Evolutionary conservation across 2,113 vertebrate genomes (phyloP).

Genomic region (Mustela nigripes): DNA sequence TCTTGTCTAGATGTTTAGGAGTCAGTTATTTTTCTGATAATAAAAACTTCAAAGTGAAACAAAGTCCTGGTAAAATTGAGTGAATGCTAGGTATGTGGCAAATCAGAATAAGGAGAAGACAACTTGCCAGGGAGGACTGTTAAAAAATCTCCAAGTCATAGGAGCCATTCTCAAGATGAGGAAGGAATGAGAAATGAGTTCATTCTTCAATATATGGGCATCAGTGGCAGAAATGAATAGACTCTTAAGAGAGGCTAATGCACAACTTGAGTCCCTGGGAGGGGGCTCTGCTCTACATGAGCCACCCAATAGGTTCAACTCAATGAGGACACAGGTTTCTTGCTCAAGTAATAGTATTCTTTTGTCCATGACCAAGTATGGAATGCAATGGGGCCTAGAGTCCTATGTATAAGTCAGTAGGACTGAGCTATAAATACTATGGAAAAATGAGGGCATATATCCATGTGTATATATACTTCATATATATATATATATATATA

Average conservation of each 20-base stretch:
- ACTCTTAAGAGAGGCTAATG: not conserved
- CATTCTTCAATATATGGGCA: not conserved
- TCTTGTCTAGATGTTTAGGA: not conserved
- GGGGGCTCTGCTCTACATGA: not conserved
- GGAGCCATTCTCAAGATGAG: not conserved
- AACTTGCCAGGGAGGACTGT: not conserved
- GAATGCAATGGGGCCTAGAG: not conserved
- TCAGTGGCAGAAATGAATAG: not conserved
- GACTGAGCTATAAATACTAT: not conserved
- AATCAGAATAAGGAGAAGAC: not conserved
- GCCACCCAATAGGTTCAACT: not conserved
- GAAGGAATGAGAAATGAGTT: not conserved
- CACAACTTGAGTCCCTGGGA: not conserved
- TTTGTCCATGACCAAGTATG: not conserved
- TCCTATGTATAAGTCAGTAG: not conserved
- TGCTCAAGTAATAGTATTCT: not conserved
- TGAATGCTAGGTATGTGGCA: not conserved
- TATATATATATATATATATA: not conserved
- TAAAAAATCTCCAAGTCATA: not conserved
- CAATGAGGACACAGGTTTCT: not conserved
- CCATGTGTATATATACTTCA: not conserved
- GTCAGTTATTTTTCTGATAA: slow-evolving; percentile 30
- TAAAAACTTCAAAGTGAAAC: not conserved
- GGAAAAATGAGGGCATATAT: not conserved
- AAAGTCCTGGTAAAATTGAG: not conserved